Base-by-base conservation (phyloP, 2,113 vertebrate genomes). In the Egretta garzetta region DNA sequence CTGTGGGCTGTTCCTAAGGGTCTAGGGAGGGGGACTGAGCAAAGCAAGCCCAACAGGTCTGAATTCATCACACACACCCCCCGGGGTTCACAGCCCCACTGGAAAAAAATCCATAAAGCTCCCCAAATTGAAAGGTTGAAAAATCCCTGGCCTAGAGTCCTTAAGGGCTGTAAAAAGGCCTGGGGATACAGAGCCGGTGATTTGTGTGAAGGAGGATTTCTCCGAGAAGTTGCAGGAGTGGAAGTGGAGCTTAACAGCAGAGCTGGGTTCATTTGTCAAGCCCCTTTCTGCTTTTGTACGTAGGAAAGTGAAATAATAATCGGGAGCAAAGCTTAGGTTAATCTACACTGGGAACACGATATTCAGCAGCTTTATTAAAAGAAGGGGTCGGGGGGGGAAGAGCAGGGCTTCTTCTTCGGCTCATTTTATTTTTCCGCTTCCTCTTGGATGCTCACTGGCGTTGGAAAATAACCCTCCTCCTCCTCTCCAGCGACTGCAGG, bases 251-350 rank as follows among this genome's bases (percentile, higher is more conserved):
- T 94, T 66, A 83, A 47, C 4, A 0, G 26, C 52, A 53, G 74
- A 90, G 66, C 75, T 37, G 27, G 50, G 53, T 80, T 94, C 74
- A 30, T 94, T 90, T 88, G 74, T 91, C 96, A 94, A 80, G 50
- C 58, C 63, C 20, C 53, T 86, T 92, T 73, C 79, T 83, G 85
- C 47, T 90, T 66, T 75, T 53, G 55, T 56, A 58, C 28, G 32
- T 88, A 55, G 59, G 79, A 71, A 84, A 94, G 67, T 2, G 67
- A 88, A 88, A 86, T 63, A 94, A 90, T 93, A 96, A 95, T 91
- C 94, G 92, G 85, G 92, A 97, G 85, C 92, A 93, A 97, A 94
- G 90, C 92, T 97, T 47, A 83, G 94, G 90, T 96, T 95, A 96
- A 96, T 94, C 87, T 84, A 14, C 0, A 0, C 60, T 59, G 82